Conservation (phyloP, 2,888 invertebrate species). For the Lumbricus terrestris region DNA sequence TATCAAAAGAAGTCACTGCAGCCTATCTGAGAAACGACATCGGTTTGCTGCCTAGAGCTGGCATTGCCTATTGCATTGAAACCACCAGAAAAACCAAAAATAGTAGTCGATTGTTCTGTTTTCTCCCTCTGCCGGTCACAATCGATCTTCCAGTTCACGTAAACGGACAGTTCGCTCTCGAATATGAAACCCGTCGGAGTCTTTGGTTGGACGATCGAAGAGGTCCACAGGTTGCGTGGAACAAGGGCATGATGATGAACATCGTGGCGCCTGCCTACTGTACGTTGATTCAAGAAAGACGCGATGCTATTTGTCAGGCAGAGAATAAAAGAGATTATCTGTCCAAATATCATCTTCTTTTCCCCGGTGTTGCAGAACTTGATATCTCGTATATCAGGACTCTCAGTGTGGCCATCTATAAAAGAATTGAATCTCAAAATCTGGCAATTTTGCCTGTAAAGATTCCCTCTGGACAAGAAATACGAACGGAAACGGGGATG, state of each 20-base stretch:
- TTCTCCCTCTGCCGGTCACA: constrained; percentile 40
- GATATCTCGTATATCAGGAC: neutral
- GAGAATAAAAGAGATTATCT: neutral
- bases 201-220: constrained; percentile 42
- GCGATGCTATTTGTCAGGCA: neutral
- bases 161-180: constrained; percentile 52
- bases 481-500: neutral
- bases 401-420: neutral
- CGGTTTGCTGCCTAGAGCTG: constrained; percentile 39
- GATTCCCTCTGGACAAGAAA: neutral
- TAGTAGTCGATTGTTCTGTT: constrained; percentile 35
- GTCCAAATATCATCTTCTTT: neutral
- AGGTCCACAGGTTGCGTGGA: constrained; percentile 45
- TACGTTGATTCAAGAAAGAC: constrained; percentile 16
- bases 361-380: neutral
- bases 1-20: constrained; percentile 36
- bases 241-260: constrained; percentile 40
- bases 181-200: constrained; percentile 44
- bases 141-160: constrained; percentile 48
- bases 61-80: constrained; percentile 36
- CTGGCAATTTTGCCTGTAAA: neutral
- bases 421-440: neutral
- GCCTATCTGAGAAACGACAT: constrained; percentile 41
- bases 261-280: constrained; percentile 47
- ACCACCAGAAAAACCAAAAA: neutral